Percentiles rank a stretch among this genome's conserved stretches.
Evolutionary conservation across 2,113 vertebrate species (phyloP).

Genomic region (Nothoprocta perdicaria): DNA sequence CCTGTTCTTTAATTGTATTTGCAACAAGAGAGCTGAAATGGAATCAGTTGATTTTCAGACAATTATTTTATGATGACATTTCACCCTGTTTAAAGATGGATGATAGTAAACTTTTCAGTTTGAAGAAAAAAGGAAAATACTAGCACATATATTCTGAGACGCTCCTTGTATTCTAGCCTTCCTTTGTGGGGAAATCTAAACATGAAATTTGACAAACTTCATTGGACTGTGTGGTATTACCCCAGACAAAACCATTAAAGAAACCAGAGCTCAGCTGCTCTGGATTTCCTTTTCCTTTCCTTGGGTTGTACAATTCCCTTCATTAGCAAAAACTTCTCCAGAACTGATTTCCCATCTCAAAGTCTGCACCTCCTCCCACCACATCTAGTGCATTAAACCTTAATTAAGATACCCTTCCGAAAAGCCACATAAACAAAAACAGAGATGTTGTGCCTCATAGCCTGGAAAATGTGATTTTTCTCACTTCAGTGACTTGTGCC

Average conservation of each 20-base stretch:
- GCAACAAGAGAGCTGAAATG: neutral
- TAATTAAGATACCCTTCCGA: slow-evolving; percentile 66
- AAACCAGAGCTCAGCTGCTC: neutral
- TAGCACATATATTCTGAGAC: neutral
- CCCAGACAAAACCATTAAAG: neutral
- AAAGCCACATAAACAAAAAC: slow-evolving; percentile 73
- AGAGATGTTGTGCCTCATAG: slow-evolving; percentile 74
- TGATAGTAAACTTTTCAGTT: neutral
- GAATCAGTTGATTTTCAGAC: neutral
- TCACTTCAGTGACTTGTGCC: slow-evolving; percentile 82
- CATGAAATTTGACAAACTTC: neutral
- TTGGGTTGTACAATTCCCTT: neutral
- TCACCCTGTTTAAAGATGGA: neutral
- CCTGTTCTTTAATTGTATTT: neutral
- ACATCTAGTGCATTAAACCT: slow-evolving; percentile 23
- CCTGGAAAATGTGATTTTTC: slow-evolving; percentile 84
- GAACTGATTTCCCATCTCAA: neutral
- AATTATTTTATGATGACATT: neutral
- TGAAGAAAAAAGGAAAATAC: neutral
- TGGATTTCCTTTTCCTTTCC: neutral
- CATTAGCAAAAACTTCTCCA: neutral
- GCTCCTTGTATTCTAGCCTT: neutral
- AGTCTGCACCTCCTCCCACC: neutral
- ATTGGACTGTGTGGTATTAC: neutral
- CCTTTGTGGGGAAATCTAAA: neutral